Percentiles rank a stretch among this genome's conserved stretches.
These are phyloP conservation scores for Parotocinclus haroldoi DNA, from an alignment of 2,797 vertebrate genomes.

Conservation along the genomic window DNA sequence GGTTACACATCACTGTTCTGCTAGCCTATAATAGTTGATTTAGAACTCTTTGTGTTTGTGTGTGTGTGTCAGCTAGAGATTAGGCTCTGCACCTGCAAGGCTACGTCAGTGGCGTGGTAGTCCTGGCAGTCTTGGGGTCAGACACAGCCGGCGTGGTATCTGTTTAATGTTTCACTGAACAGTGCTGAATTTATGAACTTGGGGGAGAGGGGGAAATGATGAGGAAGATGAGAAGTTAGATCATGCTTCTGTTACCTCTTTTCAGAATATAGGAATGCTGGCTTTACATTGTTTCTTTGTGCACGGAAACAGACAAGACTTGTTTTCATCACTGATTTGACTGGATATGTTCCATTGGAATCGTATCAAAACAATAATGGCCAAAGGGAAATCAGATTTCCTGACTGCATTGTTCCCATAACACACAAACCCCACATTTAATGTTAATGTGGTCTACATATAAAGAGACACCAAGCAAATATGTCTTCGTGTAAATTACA, in stretches of 20 bases:
- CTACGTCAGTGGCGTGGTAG: slow-evolving; percentile 55
- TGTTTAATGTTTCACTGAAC: slow-evolving; percentile 55
- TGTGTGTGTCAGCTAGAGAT: slow-evolving; percentile 2
- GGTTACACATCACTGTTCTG: slow-evolving; percentile 28
- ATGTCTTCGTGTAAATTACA: too few relatives aligned
- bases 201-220: slow-evolving; percentile 38
- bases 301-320: slow-evolving; percentile 6
- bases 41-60: slow-evolving; percentile 15
- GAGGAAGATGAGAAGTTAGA: slow-evolving; percentile 42
- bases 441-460: too few relatives aligned
- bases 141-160: slow-evolving; percentile 50
- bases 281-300: slow-evolving; percentile 37
- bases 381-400: not conserved
- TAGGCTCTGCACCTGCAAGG: slow-evolving; percentile 54
- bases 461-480: too few relatives aligned
- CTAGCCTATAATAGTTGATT: slow-evolving; percentile 35
- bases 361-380: not conserved
- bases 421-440: not conserved
- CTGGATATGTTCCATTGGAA: slow-evolving; percentile 9
- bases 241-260: slow-evolving; percentile 42
- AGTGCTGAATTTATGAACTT: slow-evolving; percentile 57
- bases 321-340: slow-evolving; percentile 4
- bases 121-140: slow-evolving; percentile 52
- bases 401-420: slow-evolving; percentile 4
- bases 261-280: slow-evolving; percentile 21